A percentile compares a stretch with the other conserved stretches of the same genome.
phyloP scores from a whole-genome alignment of 2,797 vertebrate species.

The Tangara arthus region DNA sequence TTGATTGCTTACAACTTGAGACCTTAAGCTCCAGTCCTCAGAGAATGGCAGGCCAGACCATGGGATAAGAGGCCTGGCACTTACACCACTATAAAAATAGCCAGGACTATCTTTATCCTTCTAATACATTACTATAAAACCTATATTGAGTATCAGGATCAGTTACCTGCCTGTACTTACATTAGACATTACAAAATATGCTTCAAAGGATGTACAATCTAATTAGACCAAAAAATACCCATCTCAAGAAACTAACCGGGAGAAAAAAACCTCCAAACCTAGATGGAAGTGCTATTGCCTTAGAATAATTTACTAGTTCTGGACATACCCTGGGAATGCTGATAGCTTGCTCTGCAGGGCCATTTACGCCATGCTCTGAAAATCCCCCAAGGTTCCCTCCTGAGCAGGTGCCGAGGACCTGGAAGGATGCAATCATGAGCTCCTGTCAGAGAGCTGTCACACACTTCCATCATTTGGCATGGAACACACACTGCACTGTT shows the following conservation, averaged over 20 bases:
- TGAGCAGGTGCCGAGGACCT: not conserved
- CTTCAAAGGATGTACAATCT: not conserved
- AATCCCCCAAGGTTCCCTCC: not conserved
- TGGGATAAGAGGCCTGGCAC: not conserved
- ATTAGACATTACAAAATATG: not conserved
- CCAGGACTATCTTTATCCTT: not conserved
- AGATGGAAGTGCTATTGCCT: not conserved
- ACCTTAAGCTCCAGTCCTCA: not conserved
- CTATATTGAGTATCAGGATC: not conserved
- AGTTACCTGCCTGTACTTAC: not conserved
- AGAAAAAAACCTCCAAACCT: not conserved
- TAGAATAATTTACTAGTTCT: not conserved
- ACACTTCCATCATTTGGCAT: not conserved
- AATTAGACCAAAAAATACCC: not conserved
- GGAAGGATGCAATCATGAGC: not conserved
- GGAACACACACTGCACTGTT: not conserved
- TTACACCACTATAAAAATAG: not conserved
- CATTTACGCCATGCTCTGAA: not conserved
- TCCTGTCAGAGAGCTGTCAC: not conserved
- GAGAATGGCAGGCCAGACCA: not conserved
- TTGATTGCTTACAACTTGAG: not conserved
- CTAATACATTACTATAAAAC: not conserved
- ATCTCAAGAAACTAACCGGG: not conserved
- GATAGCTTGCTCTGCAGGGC: not conserved
- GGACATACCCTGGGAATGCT: not conserved